Conservation (phyloP, 2,888 invertebrate genomes). For the Eupithecia centaureata region DNA sequence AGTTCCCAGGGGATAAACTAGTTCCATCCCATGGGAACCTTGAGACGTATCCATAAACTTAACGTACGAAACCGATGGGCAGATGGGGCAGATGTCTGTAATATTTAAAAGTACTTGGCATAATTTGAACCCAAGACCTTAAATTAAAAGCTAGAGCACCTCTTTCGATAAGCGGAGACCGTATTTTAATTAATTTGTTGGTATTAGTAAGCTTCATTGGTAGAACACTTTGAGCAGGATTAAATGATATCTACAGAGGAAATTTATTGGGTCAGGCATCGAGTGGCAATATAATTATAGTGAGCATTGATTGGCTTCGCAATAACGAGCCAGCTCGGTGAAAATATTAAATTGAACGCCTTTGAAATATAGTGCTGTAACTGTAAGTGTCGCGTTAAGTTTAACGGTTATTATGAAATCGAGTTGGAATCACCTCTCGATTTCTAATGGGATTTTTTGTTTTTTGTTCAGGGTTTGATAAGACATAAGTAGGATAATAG, state of each 20-base stretch:
- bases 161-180: neutral
- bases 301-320: constrained; percentile 20
- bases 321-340: constrained; percentile 16
- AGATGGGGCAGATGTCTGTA: too few species aligned
- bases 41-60: too few species aligned
- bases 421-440: neutral
- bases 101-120: too few species aligned
- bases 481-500: too few species aligned
- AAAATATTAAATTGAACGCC: constrained; percentile 12
- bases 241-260: constrained; percentile 40
- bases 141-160: neutral
- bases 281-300: constrained; percentile 25
- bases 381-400: constrained; percentile 6
- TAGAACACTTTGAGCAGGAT: constrained; percentile 28
- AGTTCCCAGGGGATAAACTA: too few species aligned
- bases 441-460: neutral
- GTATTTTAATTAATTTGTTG: constrained; percentile 12
- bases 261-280: constrained; percentile 40
- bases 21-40: too few species aligned
- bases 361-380: constrained; percentile 11
- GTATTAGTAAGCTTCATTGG: constrained; percentile 10
- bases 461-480: too few species aligned
- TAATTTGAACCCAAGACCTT: neutral
- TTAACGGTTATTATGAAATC: constrained; percentile 6
- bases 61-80: too few species aligned